Percentiles rank a stretch among this genome's conserved stretches.
These are phyloP conservation scores for Nerophis lumbriciformis DNA, from an alignment of 2,113 vertebrate species.

Conservation along the genomic window DNA sequence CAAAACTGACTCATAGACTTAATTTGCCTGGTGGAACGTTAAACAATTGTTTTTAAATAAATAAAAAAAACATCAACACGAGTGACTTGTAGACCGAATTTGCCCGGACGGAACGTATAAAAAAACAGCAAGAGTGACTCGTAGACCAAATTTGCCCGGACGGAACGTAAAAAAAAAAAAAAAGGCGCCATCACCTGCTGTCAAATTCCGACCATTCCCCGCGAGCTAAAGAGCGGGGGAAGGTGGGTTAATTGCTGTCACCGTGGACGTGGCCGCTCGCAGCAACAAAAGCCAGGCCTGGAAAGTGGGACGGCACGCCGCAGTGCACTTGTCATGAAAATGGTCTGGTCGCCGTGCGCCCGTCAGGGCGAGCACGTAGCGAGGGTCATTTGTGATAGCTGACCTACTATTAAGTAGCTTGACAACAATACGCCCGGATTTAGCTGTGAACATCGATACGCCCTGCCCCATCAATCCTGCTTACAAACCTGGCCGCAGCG, in stretches of 20 bases:
- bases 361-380: neutral
- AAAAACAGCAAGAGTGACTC: constrained; percentile 40
- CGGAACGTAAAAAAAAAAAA: constrained; percentile 97
- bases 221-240: constrained; percentile 93
- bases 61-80: too few relatives aligned
- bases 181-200: constrained; percentile 96
- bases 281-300: constrained; percentile 41
- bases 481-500: constrained; percentile 59
- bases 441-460: constrained; percentile 49
- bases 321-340: constrained; percentile 56
- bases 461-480: constrained; percentile 59
- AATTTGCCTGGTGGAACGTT: too few relatives aligned
- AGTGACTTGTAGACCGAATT: too few relatives aligned
- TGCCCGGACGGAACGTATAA: too few relatives aligned
- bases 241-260: constrained; percentile 99
- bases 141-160: constrained; percentile 82
- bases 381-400: neutral
- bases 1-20: too few relatives aligned
- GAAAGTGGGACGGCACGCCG: constrained; percentile 59
- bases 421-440: constrained; percentile 17
- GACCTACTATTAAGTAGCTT: constrained; percentile 2
- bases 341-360: constrained; percentile 41
- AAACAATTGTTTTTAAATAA: too few relatives aligned
- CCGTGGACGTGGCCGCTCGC: constrained; percentile 88
- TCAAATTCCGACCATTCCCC: constrained; percentile 90